A percentile compares a stretch with the other conserved stretches of the same genome.
Conservation (phyloP, 2,888 invertebrate genomes). For the Ligdia adustata region DNA sequence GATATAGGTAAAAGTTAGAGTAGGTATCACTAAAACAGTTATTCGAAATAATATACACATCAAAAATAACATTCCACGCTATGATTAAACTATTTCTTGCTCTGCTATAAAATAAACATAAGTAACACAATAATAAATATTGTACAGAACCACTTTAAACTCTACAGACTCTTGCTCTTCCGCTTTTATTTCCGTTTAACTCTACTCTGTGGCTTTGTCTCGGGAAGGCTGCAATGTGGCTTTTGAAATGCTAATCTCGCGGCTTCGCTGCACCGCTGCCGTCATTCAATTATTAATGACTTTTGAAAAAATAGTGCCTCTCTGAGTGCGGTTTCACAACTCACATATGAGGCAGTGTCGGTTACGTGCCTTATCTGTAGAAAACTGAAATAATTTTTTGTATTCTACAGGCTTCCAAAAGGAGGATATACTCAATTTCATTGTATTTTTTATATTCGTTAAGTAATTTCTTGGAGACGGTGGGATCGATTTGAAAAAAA, state of each 20-base stretch:
- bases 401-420: too few relatives aligned
- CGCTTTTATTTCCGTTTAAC: constrained; percentile 38
- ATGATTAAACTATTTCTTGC: too few relatives aligned
- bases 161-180: constrained; percentile 19
- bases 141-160: constrained; percentile 23
- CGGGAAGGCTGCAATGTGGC: constrained; percentile 38
- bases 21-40: too few relatives aligned
- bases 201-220: constrained; percentile 41
- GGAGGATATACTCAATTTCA: too few relatives aligned
- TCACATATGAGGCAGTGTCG: background rate
- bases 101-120: background rate
- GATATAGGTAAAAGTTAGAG: too few relatives aligned
- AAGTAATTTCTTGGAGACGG: too few relatives aligned
- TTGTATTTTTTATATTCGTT: too few relatives aligned
- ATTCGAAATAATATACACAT: too few relatives aligned
- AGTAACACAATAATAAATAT: background rate
- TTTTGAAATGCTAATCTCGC: constrained; percentile 47
- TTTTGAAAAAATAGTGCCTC: constrained; percentile 22
- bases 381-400: too few relatives aligned
- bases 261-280: constrained; percentile 29
- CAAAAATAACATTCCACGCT: too few relatives aligned
- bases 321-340: background rate
- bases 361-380: too few relatives aligned
- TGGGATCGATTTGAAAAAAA: too few relatives aligned
- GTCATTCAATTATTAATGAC: constrained; percentile 40